Evolutionary conservation across 2,113 vertebrate genomes (phyloP), one percentile per base, ranked within the genome.

Genomic region (Conger conger): DNA sequence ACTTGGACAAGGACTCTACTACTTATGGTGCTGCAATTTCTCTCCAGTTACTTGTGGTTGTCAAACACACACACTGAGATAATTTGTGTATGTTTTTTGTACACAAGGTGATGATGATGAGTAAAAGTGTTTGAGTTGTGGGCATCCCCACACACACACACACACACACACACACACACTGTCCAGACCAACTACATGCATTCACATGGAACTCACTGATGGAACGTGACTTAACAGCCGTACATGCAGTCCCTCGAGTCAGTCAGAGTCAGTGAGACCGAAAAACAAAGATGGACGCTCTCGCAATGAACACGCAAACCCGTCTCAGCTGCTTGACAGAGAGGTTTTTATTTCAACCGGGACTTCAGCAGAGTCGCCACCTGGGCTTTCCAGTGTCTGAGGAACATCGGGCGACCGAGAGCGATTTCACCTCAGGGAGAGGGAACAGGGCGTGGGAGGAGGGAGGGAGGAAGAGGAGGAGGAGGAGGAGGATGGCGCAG

Each of bases 301-400:
- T 80, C 63, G 63, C 68, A 85, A 86, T 78, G 63, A 87, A 83
- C 30, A 76, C 79, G 40, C 54, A 79, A 78, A 6, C 13, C 45
- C 76, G 13, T 20, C 27, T 73, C 50, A 38, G 78, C 53, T 86
- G 88, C 86, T 90, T 87, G 38, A 6, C 87, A 86, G 85, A 83
- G 85, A 89, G 83, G 57, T 86, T 93, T n/a, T 94, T 93, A 94
- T 94, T 94, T 88, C 80, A 87, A 50, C 54, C 82, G 85, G 88
- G 89, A 92, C 90, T 91, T 92, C 80, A 85, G 85, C 89, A 76
- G 63, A 85, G 86, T 73, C 81, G 76, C 60, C 68, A 82, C 60
- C 53, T 83, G 57, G 73, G 81, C 36, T 76, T 30, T 76, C 8
- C 53, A 79, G 18, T 15, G 79, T 81, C 42, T 53, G 77, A 54